Evolutionary conservation across 2,888 invertebrate genomes (phyloP).

Genomic region (Embidobia sp.): DNA sequence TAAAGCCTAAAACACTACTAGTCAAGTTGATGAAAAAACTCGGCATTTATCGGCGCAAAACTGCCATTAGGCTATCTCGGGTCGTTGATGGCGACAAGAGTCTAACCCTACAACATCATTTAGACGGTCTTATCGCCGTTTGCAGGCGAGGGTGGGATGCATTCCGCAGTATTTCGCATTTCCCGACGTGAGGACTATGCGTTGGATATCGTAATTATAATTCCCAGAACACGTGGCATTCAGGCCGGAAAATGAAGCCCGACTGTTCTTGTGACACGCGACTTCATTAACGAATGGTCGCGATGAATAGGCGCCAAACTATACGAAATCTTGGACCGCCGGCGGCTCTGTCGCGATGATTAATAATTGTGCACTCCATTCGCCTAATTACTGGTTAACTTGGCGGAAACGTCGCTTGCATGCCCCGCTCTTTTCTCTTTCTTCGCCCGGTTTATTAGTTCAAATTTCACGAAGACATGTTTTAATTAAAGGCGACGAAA

Average conservation of each 20-base stretch:
- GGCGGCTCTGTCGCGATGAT: conserved; percentile 68
- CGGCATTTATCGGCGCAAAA: conserved; percentile 33
- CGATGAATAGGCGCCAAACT: conserved; percentile 75
- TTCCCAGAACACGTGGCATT: conserved; percentile 75
- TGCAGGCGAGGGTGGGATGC: conserved; percentile 64
- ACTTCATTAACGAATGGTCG: conserved; percentile 78
- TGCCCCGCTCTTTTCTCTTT: conserved; percentile 16
- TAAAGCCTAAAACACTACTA: too few relatives aligned
- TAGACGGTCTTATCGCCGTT: conserved; percentile 71
- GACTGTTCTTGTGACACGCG: conserved; percentile 73
- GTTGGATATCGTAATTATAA: conserved; percentile 79
- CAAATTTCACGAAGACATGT: conserved; percentile 48
- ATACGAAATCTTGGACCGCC: conserved; percentile 69
- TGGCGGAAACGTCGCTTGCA: conserved; percentile 49
- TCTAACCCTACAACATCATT: conserved; percentile 66
- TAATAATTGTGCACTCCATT: conserved; percentile 71
- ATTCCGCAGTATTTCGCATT: conserved; percentile 71
- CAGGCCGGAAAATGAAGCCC: conserved; percentile 75
- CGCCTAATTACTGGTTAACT: conserved; percentile 74
- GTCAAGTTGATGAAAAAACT: conserved; percentile 33
- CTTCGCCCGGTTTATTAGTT: conserved; percentile 48
- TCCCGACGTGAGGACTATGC: conserved; percentile 73
- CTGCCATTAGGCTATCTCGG: conserved; percentile 47
- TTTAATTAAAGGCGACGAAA: conserved; percentile 61
- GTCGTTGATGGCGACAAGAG: conserved; percentile 58